A percentile compares a stretch with the other conserved stretches of the same genome.
Conservation (phyloP, 2,113 vertebrate species). For the Syngnathoides biaculeatus region DNA sequence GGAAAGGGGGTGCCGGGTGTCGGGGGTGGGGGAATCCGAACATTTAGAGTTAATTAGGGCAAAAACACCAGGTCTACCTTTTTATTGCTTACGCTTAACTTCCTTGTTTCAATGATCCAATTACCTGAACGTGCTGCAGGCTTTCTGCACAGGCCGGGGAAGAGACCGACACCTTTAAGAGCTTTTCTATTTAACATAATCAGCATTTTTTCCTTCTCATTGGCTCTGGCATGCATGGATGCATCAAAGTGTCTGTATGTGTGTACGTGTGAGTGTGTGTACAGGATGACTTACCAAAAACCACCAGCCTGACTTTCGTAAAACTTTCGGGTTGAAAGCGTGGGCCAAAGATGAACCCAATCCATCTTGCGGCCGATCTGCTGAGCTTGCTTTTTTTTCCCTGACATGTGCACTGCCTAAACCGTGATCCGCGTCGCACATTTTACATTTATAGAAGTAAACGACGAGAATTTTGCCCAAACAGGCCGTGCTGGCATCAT, state of each 20-base stretch:
- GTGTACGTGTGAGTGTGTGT: background rate
- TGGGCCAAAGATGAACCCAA: conserved; percentile 2
- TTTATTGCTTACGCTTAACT: conserved; percentile 8
- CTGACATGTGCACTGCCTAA: background rate
- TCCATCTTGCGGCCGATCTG: background rate
- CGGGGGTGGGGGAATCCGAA: too few species aligned
- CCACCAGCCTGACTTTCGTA: conserved; percentile 1
- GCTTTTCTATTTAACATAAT: background rate
- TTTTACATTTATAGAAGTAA: background rate
- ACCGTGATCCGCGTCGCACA: background rate
- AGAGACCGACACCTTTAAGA: background rate
- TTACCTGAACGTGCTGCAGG: conserved; percentile 4
- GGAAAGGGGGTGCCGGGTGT: too few species aligned
- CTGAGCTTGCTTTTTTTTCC: conserved; percentile 1
- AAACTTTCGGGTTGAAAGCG: background rate
- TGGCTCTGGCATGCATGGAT: background rate
- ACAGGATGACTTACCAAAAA: conserved; percentile 7
- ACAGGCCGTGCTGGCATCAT: background rate
- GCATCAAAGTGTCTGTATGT: background rate
- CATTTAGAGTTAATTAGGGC: background rate
- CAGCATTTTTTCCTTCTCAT: conserved; percentile 1
- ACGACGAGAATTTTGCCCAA: background rate
- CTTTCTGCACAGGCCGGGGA: background rate
- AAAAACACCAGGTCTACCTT: background rate
- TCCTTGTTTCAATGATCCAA: conserved; percentile 12